Conservation (phyloP, 2,113 vertebrate genomes). For the Cepphus grylle region DNA sequence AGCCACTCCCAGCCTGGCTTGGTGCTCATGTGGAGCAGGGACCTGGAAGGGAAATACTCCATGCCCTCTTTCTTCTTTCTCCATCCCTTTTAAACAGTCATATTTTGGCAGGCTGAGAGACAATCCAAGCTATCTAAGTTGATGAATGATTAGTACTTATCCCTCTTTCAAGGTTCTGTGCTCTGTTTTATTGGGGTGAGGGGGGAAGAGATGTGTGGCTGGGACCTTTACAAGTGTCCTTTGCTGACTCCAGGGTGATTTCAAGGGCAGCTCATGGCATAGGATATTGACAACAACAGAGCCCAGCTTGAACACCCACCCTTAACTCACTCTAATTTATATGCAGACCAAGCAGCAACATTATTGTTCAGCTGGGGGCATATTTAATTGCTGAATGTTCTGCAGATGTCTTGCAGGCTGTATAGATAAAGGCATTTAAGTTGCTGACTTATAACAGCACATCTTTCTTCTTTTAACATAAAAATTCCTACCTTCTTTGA, state of each 20-base stretch:
- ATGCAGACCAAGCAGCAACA: slow-evolving; percentile 64
- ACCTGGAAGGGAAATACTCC: background rate
- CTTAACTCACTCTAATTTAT: slow-evolving; percentile 63
- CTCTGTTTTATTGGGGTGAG: background rate
- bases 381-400: slow-evolving; percentile 73
- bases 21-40: background rate
- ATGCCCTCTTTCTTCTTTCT: background rate
- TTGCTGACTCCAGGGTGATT: background rate
- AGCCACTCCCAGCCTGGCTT: background rate
- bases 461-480: slow-evolving; percentile 51
- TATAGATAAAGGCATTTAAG: slow-evolving; percentile 66
- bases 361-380: slow-evolving; percentile 70
- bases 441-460: slow-evolving; percentile 48
- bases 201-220: background rate
- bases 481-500: slow-evolving; percentile 44
- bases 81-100: background rate
- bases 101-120: background rate
- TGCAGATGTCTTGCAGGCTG: slow-evolving; percentile 69
- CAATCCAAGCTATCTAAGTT: background rate
- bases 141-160: background rate
- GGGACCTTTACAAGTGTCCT: background rate
- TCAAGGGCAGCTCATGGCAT: background rate
- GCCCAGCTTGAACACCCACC: slow-evolving; percentile 19
- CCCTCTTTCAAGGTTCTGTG: background rate
- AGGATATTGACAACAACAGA: slow-evolving; percentile 44